Evolutionary conservation across 2,888 invertebrate genomes (phyloP).

Genomic region (Toxonevra muliebris): DNA sequence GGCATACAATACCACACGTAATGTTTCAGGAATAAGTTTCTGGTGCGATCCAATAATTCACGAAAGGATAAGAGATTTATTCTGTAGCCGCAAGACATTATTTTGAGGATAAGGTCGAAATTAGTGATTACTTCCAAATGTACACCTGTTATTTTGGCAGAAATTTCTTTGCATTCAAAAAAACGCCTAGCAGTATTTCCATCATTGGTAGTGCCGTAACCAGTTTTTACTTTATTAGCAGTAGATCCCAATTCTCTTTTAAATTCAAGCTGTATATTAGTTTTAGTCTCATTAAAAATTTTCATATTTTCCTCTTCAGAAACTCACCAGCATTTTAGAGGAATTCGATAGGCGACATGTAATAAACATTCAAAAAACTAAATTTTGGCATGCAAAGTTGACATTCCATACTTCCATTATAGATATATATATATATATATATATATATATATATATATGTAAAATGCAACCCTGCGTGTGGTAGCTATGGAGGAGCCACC

Average conservation of each 20-base stretch:
- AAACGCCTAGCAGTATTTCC: conserved; percentile 13
- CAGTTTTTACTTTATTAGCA: conserved; percentile 12
- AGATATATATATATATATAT: too few relatives aligned
- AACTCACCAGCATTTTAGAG: conserved; percentile 11
- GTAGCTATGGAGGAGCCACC: too few relatives aligned
- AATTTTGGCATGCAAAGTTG: background rate
- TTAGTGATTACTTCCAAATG: background rate
- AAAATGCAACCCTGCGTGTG: too few relatives aligned
- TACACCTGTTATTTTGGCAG: background rate
- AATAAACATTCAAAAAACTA: background rate
- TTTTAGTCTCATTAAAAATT: conserved; percentile 10
- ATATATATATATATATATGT: too few relatives aligned
- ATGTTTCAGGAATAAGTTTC: too few relatives aligned
- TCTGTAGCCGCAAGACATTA: background rate
- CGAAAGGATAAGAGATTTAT: too few relatives aligned
- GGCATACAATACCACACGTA: too few relatives aligned
- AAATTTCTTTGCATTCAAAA: background rate
- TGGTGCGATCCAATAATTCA: too few relatives aligned
- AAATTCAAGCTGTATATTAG: conserved; percentile 4
- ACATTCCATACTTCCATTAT: background rate
- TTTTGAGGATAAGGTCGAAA: background rate
- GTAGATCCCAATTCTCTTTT: background rate
- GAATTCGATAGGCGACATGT: background rate
- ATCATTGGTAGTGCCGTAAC: conserved; percentile 9
- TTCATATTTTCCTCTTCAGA: conserved; percentile 10